Percentiles rank a stretch among this genome's conserved stretches.
These are phyloP conservation scores for Astyanax mexicanus DNA, from an alignment of 2,797 vertebrate species.

Conservation along the genomic window DNA sequence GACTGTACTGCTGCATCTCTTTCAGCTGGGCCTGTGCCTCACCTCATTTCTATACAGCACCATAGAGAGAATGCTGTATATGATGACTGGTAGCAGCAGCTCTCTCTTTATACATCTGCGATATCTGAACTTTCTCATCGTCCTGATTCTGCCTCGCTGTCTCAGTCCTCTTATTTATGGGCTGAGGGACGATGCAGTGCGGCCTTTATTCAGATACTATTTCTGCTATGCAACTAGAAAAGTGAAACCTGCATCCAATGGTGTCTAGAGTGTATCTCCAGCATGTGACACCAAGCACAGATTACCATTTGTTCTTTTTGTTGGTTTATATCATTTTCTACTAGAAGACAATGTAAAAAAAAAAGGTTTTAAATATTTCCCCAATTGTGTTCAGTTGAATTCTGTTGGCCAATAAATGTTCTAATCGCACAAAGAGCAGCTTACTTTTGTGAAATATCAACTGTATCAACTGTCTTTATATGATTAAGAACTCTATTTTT, in stretches of 20 bases:
- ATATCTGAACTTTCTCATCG: constrained; percentile 45
- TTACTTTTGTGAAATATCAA: too few species aligned
- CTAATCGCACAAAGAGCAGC: too few species aligned
- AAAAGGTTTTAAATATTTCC: background rate
- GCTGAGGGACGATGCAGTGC: constrained; percentile 56
- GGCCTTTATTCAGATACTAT: constrained; percentile 53
- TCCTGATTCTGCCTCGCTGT: constrained; percentile 53
- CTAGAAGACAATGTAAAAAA: background rate
- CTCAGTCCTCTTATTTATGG: constrained; percentile 61
- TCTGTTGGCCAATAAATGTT: too few species aligned
- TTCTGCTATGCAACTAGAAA: constrained; percentile 46
- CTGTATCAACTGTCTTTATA: too few species aligned
- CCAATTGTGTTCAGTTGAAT: background rate
- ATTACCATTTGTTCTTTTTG: too few species aligned
- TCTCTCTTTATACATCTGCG: constrained; percentile 45
- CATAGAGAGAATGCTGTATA: constrained; percentile 51
- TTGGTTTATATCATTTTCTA: too few species aligned
- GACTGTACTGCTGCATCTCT: constrained; percentile 57
- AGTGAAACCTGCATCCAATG: constrained; percentile 38
- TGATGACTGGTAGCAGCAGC: constrained; percentile 23
- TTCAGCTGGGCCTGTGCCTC: constrained; percentile 57
- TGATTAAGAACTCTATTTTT: too few species aligned
- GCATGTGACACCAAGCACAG: background rate
- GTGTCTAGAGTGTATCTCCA: background rate
- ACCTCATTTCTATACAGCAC: constrained; percentile 46